A percentile compares a stretch with the other conserved stretches of the same genome.
These are phyloP conservation scores for Lithobius niger DNA, from an alignment of 1,140 invertebrate species.

Conservation along the genomic window DNA sequence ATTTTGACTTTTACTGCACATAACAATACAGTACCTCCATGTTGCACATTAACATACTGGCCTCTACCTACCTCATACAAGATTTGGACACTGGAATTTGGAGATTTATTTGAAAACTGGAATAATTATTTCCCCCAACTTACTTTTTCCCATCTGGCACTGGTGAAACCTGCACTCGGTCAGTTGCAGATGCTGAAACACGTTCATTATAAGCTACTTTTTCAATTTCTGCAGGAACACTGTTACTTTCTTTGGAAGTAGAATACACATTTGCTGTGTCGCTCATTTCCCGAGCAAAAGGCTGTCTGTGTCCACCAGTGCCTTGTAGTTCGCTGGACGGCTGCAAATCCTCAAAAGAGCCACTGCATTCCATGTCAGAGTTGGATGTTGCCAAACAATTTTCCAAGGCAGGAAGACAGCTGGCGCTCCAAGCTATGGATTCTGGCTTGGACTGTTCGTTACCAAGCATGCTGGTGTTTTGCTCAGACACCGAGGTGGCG, in stretches of 20 bases:
- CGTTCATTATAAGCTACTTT: not conserved
- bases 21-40: too few relatives aligned
- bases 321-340: not conserved
- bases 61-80: too few relatives aligned
- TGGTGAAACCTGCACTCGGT: not conserved
- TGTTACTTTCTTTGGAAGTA: not conserved
- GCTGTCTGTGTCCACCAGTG: too few relatives aligned
- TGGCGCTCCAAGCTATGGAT: not conserved
- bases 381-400: too few relatives aligned
- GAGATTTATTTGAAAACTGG: not conserved
- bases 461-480: not conserved
- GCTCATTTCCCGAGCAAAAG: not conserved
- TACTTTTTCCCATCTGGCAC: not conserved
- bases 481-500: not conserved
- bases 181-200: not conserved
- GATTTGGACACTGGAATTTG: too few relatives aligned
- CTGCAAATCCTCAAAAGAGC: slow-evolving; percentile 3
- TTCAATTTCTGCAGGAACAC: not conserved
- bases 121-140: not conserved
- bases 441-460: not conserved
- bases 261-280: not conserved
- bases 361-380: slow-evolving; percentile 4
- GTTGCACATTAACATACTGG: too few relatives aligned
- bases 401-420: not conserved
- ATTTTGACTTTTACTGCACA: too few relatives aligned